Percentiles rank a stretch among this genome's conserved stretches.
phyloP scores from a whole-genome alignment of 1,140 invertebrate genomes.

The Heliconius congener region DNA sequence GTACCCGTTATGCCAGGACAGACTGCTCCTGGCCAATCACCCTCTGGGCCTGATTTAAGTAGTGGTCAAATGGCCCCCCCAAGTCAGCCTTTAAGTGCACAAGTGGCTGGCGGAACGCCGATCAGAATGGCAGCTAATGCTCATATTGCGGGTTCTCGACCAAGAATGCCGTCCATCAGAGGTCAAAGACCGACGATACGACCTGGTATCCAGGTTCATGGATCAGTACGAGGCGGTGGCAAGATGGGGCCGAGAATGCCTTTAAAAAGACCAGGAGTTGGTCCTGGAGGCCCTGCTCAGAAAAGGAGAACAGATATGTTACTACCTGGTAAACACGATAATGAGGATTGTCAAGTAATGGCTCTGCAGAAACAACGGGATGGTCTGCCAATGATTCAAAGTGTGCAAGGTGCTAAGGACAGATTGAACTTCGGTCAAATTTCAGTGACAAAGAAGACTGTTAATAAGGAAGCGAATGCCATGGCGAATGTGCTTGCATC shows the following conservation, averaged over 20 bases:
- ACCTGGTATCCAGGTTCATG: slow-evolving; percentile 69
- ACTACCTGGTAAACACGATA: slow-evolving; percentile 77
- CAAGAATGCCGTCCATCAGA: slow-evolving; percentile 60
- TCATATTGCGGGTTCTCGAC: slow-evolving; percentile 51
- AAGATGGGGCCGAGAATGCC: slow-evolving; percentile 65
- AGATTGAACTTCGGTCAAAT: slow-evolving; percentile 78
- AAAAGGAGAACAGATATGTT: slow-evolving; percentile 74
- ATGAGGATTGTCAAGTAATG: slow-evolving; percentile 82
- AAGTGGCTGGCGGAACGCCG: slow-evolving; percentile 58
- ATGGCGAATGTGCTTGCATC: slow-evolving; percentile 89
- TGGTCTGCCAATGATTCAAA: slow-evolving; percentile 87
- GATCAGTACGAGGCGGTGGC: slow-evolving; percentile 58
- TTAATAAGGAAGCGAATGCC: slow-evolving; percentile 86
- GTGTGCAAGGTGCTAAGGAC: slow-evolving; percentile 84
- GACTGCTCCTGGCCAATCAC: slow-evolving; percentile 23
- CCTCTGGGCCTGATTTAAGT: slow-evolving; percentile 35
- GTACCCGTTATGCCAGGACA: slow-evolving; percentile 33
- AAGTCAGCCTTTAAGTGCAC: slow-evolving; percentile 50
- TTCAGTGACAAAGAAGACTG: slow-evolving; percentile 85
- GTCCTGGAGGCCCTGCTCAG: slow-evolving; percentile 48
- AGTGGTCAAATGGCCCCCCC: slow-evolving; percentile 43
- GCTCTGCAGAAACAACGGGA: slow-evolving; percentile 88
- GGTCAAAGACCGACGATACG: slow-evolving; percentile 62
- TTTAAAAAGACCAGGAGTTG: slow-evolving; percentile 62
- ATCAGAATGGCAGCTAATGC: slow-evolving; percentile 64